Percentiles rank a stretch among this genome's conserved stretches.
Conservation (phyloP, 2,888 invertebrate genomes). For the Leptopilina drosophilae region DNA sequence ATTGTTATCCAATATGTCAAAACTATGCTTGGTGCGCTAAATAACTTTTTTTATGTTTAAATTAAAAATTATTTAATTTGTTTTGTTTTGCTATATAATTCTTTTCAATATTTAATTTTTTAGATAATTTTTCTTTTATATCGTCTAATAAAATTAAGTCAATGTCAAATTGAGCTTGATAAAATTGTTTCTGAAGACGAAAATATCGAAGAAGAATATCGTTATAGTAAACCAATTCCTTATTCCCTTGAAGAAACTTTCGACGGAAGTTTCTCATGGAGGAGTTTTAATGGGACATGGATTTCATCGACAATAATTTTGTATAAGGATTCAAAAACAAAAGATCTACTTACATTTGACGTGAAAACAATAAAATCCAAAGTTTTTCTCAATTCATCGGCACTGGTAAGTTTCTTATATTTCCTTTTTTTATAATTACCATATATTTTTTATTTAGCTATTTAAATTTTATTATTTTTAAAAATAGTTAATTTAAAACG, state of each 20-base stretch:
- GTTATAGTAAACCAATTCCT: slow-evolving; percentile 54
- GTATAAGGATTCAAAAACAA: slow-evolving; percentile 61
- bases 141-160: slow-evolving; percentile 13
- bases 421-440: not conserved
- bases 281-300: slow-evolving; percentile 77
- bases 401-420: slow-evolving; percentile 56
- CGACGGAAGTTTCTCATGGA: slow-evolving; percentile 67
- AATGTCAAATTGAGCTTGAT: slow-evolving; percentile 20
- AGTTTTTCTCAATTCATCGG: slow-evolving; percentile 51
- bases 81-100: too few species aligned
- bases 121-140: slow-evolving; percentile 21
- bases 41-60: too few species aligned
- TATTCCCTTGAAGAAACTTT: slow-evolving; percentile 75
- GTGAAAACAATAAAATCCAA: slow-evolving; percentile 61
- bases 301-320: slow-evolving; percentile 74
- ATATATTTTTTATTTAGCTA: too few species aligned
- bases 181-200: slow-evolving; percentile 23
- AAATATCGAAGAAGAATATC: slow-evolving; percentile 51
- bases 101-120: not conserved
- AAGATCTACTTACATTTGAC: slow-evolving; percentile 67
- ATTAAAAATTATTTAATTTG: too few species aligned
- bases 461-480: too few species aligned
- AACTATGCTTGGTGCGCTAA: not conserved
- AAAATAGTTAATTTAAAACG: too few species aligned
- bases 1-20: not conserved